These are phyloP conservation scores for Schizotus pectinicornis DNA, from an alignment of 2,888 invertebrate genomes.

Conservation along the genomic window DNA sequence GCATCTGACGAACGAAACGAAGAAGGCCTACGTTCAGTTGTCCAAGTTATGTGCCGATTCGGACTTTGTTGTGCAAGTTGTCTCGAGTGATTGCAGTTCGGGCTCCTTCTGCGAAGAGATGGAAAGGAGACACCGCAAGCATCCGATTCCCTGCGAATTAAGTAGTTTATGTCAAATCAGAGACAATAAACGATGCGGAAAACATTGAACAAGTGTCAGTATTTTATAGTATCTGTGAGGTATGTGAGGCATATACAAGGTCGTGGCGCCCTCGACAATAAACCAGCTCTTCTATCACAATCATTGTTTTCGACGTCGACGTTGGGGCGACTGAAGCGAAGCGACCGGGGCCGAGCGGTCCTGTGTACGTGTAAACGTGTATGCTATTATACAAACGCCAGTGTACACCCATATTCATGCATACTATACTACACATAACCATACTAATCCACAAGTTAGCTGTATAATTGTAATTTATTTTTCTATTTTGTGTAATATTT, in stretches of 20 bases:
- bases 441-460: conserved; percentile 9
- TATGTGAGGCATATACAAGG: conserved; percentile 20
- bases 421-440: conserved; percentile 23
- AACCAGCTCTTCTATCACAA: too few relatives aligned
- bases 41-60: conserved; percentile 23
- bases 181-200: conserved; percentile 18
- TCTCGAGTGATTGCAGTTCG: conserved; percentile 12
- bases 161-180: conserved; percentile 28
- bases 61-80: conserved; percentile 22
- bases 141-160: conserved; percentile 28
- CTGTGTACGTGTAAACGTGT: conserved; percentile 17
- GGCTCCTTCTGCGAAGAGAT: conserved; percentile 28
- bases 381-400: conserved; percentile 19
- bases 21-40: conserved; percentile 14
- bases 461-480: conserved; percentile 37
- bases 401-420: conserved; percentile 32
- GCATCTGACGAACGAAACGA: conserved; percentile 6
- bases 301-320: too few relatives aligned
- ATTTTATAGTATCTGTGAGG: conserved; percentile 27
- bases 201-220: conserved; percentile 23
- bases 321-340: too few relatives aligned
- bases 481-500: conserved; percentile 42
- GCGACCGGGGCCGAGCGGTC: not conserved
- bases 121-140: conserved; percentile 27
- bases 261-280: too few relatives aligned